phyloP scores from a whole-genome alignment of 2,113 vertebrate species.

The Tachysurus vachellii region DNA sequence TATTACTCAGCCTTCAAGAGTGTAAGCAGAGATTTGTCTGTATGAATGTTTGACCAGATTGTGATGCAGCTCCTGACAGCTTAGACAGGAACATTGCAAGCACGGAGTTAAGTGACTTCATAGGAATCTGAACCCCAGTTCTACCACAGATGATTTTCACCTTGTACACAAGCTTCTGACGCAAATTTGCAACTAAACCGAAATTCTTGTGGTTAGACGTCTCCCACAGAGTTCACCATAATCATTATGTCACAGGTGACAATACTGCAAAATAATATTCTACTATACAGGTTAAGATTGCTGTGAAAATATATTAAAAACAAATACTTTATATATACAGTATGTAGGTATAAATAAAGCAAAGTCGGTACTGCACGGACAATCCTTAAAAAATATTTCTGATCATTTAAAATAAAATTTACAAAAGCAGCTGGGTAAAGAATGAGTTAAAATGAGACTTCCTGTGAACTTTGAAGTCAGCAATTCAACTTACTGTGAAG shows the following conservation, averaged over 20 bases:
- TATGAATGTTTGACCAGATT: constrained; percentile 26
- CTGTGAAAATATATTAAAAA: too few relatives aligned
- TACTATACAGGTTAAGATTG: neutral
- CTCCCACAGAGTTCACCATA: constrained; percentile 25
- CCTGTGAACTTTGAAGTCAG: neutral
- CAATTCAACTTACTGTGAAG: too few relatives aligned
- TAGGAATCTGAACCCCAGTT: constrained; percentile 14
- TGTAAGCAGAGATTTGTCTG: constrained; percentile 41
- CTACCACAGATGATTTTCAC: neutral
- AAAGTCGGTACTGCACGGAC: neutral
- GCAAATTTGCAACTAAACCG: neutral
- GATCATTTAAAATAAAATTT: neutral
- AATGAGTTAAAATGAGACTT: neutral
- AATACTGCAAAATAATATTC: neutral
- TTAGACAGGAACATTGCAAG: constrained; percentile 34
- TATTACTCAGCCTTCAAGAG: constrained; percentile 50
- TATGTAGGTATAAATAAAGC: too few relatives aligned
- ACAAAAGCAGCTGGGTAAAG: neutral
- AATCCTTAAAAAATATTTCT: neutral
- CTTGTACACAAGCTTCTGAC: constrained; percentile 14
- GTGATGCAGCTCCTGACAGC: constrained; percentile 17
- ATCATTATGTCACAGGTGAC: constrained; percentile 7
- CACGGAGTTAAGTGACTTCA: constrained; percentile 44
- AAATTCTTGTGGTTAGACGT: neutral
- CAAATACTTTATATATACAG: too few relatives aligned